Base-by-base conservation (phyloP, 2,888 invertebrate species). In the Hypena proboscidalis region DNA sequence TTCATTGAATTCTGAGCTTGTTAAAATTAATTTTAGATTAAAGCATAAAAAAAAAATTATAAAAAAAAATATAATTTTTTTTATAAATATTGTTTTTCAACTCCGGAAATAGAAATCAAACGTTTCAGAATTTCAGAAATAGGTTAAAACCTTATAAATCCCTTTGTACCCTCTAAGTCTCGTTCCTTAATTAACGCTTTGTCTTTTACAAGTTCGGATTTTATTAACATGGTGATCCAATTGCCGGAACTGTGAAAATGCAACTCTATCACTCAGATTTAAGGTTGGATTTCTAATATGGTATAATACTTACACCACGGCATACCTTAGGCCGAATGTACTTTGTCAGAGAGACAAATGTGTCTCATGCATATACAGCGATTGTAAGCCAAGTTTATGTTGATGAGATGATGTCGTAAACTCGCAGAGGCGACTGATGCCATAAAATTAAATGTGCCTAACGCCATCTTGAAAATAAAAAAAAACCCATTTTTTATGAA, bases 281-380 rank as follows among this genome's bases (percentile, higher is more conserved):
- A 57, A 37, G 44, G 60, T 48, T 50, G 13, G 40, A 19, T 46
- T 30, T 65, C 3, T 30, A 13, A 21, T 17, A 34, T 4, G 1
- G 2, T 4, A 2, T 8, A 14, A 13, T 3, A 26, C 25, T 15
- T 40, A 54, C 52, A 59, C 60, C 48, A 52, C 39, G 54, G 60
- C 70, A 68, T 74, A 77, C 77, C 70, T 74, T 69, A 65, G 68
- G 59, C 74, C 52, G 70, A 72, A 72, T 72, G 73, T 77, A 75
- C 80, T 76, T 74, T 75, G 76, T 78, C 75, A 69, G 62, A 31
- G 68, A 77, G 77, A 80, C 76, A 80, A 80, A 80, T 79, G 77
- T 76, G 64, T 58, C 73, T 70, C 70, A 76, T 76, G 70, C 75
- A 77, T 73, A 74, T 64, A 66, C 67, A 62, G 57, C 63, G 66